Evolutionary conservation across 2,888 invertebrate genomes (phyloP).

Genomic region (Polylopha cassiicola): DNA sequence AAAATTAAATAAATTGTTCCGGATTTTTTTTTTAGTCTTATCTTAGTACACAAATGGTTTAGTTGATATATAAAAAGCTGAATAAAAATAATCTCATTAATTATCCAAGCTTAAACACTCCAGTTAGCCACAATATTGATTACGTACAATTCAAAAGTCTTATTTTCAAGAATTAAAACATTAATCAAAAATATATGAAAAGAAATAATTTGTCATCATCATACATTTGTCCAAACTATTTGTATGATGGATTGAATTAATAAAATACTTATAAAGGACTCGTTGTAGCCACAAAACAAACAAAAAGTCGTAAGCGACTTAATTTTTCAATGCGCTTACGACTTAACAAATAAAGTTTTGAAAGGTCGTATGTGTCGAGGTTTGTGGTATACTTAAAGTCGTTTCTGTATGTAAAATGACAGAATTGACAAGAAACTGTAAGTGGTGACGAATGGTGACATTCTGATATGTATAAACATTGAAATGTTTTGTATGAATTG

Average conservation of each 20-base stretch:
- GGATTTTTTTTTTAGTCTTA: too few species aligned
- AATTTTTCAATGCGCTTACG: background rate
- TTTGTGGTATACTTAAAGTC: too few species aligned
- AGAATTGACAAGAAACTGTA: slow-evolving; percentile 32
- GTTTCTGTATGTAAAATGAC: background rate
- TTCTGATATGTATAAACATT: slow-evolving; percentile 44
- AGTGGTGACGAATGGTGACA: slow-evolving; percentile 52
- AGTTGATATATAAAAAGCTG: too few species aligned
- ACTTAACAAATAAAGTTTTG: background rate
- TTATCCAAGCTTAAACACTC: slow-evolving; percentile 5
- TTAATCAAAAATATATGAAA: slow-evolving; percentile 41
- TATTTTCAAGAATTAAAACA: slow-evolving; percentile 32
- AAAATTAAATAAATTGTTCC: too few species aligned
- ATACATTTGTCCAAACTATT: slow-evolving; percentile 26
- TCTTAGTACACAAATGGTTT: too few species aligned
- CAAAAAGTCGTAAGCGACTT: slow-evolving; percentile 1
- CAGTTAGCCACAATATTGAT: slow-evolving; percentile 12
- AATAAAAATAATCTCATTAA: too few species aligned
- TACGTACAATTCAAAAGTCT: slow-evolving; percentile 12
- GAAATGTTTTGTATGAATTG: slow-evolving; percentile 38
- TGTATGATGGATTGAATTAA: slow-evolving; percentile 52
- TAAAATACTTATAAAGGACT: slow-evolving; percentile 45
- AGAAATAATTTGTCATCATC: slow-evolving; percentile 43
- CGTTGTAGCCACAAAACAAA: background rate
- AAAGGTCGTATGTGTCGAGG: too few species aligned